Percentiles rank a stretch among this genome's conserved stretches.
These are phyloP conservation scores for Pandemis corylana DNA, from an alignment of 2,888 invertebrate genomes.

Conservation along the genomic window DNA sequence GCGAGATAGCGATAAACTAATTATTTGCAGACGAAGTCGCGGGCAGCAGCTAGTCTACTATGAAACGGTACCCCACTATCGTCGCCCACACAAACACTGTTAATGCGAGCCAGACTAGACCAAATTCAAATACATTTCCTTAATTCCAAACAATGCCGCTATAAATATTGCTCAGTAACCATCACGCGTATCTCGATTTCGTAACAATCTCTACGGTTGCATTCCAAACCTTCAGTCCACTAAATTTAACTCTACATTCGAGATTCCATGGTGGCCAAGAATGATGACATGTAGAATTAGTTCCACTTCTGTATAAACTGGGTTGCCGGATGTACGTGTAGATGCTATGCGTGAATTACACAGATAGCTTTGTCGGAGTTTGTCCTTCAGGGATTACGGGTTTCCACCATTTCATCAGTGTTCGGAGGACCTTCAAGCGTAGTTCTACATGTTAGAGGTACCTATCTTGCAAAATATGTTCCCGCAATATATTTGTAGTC, in stretches of 20 bases:
- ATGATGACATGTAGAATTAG: slow-evolving; percentile 63
- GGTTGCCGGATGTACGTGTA: slow-evolving; percentile 63
- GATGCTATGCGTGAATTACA: slow-evolving; percentile 53
- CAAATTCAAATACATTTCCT: slow-evolving; percentile 16
- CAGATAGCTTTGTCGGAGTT: slow-evolving; percentile 42
- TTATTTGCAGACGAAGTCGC: no score
- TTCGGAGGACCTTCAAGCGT: slow-evolving; percentile 3
- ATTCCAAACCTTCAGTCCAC: slow-evolving; percentile 10
- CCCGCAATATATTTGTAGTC: background rate
- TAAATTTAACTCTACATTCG: slow-evolving; percentile 3
- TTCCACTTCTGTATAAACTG: slow-evolving; percentile 67
- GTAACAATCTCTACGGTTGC: slow-evolving; percentile 20
- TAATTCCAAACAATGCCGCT: slow-evolving; percentile 29
- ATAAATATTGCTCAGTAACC: slow-evolving; percentile 41
- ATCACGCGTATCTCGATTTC: slow-evolving; percentile 60
- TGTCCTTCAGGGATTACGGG: slow-evolving; percentile 22
- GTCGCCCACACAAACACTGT: background rate
- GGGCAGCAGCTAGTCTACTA: no score
- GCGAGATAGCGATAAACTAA: no score
- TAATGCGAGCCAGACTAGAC: background rate
- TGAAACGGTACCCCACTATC: background rate
- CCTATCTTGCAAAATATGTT: background rate
- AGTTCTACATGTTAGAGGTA: background rate
- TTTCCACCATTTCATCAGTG: slow-evolving; percentile 30
- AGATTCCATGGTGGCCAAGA: slow-evolving; percentile 43